phyloP scores from a whole-genome alignment of 2,113 vertebrate species.

The Tragelaphus buxtoni region DNA sequence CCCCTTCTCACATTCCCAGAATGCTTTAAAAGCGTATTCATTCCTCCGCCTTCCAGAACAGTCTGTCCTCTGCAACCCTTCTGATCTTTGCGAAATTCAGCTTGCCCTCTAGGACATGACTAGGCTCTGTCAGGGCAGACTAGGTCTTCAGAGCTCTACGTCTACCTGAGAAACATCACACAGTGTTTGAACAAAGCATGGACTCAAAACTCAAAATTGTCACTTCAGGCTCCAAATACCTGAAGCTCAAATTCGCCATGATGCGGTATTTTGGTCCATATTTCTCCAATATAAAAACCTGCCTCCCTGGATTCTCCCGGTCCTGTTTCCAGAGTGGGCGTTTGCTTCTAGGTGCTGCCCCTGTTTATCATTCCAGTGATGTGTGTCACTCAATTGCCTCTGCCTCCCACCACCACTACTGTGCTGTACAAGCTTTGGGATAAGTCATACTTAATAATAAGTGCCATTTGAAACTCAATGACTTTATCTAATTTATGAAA shows the following conservation, averaged over 20 bases:
- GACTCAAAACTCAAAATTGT: background rate
- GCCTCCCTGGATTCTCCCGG: background rate
- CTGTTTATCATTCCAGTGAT: background rate
- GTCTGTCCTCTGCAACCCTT: background rate
- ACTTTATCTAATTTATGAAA: slow-evolving; percentile 65
- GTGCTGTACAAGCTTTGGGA: background rate
- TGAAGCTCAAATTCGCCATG: background rate
- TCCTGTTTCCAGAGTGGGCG: background rate
- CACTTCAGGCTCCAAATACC: background rate
- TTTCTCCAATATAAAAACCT: background rate
- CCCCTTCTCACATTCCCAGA: background rate
- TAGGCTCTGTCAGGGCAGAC: background rate
- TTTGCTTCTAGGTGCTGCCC: background rate
- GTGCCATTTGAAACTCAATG: slow-evolving; percentile 53
- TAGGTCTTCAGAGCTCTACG: background rate
- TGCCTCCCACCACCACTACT: background rate
- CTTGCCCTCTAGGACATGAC: background rate
- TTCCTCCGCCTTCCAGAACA: background rate
- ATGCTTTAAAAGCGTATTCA: background rate
- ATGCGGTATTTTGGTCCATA: background rate
- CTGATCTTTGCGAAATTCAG: background rate
- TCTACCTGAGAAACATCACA: background rate
- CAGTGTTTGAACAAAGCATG: background rate
- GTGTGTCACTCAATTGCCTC: background rate
- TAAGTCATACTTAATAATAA: slow-evolving; percentile 51